Conservation (phyloP, 2,797 vertebrate species). For the Leuciscus waleckii region DNA sequence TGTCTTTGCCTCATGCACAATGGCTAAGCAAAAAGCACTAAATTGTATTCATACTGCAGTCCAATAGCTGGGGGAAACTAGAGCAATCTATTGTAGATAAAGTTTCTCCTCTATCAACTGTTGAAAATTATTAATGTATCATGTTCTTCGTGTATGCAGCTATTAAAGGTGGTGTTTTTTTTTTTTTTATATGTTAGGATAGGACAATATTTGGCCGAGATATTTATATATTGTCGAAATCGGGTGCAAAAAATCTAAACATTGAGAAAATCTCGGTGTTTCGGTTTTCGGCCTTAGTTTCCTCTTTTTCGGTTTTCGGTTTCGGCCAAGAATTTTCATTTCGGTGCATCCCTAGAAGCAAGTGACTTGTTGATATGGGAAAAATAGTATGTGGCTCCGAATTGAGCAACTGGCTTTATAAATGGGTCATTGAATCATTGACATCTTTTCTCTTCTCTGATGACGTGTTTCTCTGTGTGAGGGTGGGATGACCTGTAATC, state of each 20-base stretch:
- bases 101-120: neutral
- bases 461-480: neutral
- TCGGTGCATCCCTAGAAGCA: no score
- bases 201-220: no score
- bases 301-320: no score
- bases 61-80: neutral
- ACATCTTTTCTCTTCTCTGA: neutral
- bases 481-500: neutral
- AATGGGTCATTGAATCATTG: neutral
- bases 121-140: neutral
- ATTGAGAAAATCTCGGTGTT: no score
- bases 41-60: neutral
- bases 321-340: no score
- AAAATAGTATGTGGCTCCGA: no score
- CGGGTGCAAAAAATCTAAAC: no score
- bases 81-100: neutral
- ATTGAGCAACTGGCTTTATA: neutral
- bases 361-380: neutral
- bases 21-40: slow-evolving; percentile 14
- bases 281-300: no score
- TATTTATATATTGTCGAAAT: no score
- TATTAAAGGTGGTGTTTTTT: neutral
- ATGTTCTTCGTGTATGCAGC: neutral
- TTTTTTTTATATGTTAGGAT: no score
- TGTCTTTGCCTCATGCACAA: slow-evolving; percentile 27